Evolutionary conservation across 1,140 invertebrate species (phyloP).

Genomic region (Lepidurus apus): DNA sequence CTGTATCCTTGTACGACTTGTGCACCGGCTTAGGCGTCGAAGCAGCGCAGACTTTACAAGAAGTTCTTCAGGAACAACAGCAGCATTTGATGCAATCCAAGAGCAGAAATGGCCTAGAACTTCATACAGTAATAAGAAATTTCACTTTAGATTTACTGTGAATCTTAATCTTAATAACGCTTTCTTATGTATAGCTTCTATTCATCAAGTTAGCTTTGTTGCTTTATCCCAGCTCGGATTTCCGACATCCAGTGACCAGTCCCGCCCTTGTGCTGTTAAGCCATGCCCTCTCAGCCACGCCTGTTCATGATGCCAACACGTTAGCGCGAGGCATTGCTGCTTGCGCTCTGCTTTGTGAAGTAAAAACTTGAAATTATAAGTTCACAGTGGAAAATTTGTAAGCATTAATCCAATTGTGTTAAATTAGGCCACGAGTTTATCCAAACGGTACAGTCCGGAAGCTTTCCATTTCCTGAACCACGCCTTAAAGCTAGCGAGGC

Average conservation of each 20-base stretch:
- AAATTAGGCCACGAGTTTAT: conserved; percentile 65
- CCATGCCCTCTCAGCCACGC: conserved; percentile 56
- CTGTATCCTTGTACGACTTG: background rate
- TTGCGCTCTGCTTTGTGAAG: conserved; percentile 64
- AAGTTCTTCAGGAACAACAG: background rate
- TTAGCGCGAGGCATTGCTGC: conserved; percentile 65
- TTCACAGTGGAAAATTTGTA: conserved; percentile 27
- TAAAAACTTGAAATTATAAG: conserved; percentile 42
- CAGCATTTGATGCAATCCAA: background rate
- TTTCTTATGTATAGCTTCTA: conserved; percentile 55
- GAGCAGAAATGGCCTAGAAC: background rate
- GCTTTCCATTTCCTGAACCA: conserved; percentile 69
- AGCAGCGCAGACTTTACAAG: background rate
- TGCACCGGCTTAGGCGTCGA: background rate
- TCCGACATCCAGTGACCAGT: conserved; percentile 75
- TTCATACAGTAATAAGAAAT: background rate
- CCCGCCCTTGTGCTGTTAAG: conserved; percentile 75
- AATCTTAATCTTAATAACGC: conserved; percentile 30
- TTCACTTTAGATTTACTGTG: background rate
- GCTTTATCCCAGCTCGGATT: conserved; percentile 83
- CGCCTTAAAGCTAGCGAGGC: conserved; percentile 57
- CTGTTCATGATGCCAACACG: conserved; percentile 53
- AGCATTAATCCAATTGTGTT: conserved; percentile 27
- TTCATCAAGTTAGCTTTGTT: conserved; percentile 70
- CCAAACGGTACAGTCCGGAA: conserved; percentile 72